Conservation (phyloP, 2,113 vertebrate genomes). For the Sclerurus mexicanus region DNA sequence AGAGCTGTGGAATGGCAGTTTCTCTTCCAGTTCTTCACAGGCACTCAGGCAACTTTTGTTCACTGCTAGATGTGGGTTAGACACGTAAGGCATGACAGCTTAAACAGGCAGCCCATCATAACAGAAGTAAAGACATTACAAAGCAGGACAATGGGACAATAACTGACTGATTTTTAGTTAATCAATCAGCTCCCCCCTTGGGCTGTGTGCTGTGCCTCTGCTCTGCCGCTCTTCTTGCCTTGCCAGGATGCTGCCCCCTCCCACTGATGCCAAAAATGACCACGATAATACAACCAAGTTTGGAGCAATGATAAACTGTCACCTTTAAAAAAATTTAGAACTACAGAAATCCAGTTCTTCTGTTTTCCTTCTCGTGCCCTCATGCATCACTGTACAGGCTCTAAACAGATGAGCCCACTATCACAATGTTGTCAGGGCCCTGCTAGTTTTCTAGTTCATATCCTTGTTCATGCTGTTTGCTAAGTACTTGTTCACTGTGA, state of each 20-base stretch:
- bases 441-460: slow-evolving; percentile 97
- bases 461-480: slow-evolving; percentile 99
- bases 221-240: neutral
- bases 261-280: neutral
- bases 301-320: neutral
- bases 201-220: neutral
- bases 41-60: neutral
- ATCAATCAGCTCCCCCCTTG: neutral
- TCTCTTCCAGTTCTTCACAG: neutral
- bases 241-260: neutral
- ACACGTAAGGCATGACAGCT: neutral
- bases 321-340: neutral
- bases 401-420: slow-evolving; percentile 83
- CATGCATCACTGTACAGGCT: slow-evolving; percentile 82
- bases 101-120: neutral
- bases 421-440: slow-evolving; percentile 90
- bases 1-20: neutral
- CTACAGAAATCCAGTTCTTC: neutral
- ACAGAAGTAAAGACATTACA: neutral
- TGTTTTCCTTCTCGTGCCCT: slow-evolving; percentile 68
- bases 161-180: neutral
- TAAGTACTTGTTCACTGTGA: slow-evolving; percentile 97
- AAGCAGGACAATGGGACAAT: neutral
- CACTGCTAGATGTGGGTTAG: neutral
- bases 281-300: neutral